These are phyloP conservation scores for Noctua pronuba DNA, from an alignment of 2,888 invertebrate genomes.

Conservation along the genomic window DNA sequence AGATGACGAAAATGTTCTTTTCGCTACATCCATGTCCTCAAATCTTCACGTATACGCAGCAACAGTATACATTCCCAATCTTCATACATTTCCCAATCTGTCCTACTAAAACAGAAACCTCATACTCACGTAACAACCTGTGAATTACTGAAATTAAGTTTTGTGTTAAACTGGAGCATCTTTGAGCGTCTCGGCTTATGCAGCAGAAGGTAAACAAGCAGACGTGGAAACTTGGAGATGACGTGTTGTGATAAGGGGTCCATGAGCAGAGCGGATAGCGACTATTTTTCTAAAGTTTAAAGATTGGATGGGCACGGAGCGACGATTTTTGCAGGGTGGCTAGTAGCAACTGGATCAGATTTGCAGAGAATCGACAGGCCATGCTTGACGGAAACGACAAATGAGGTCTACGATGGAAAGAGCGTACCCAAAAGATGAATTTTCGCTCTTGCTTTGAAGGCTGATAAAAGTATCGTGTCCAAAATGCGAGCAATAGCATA, in stretches of 20 bases:
- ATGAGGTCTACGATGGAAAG: neutral
- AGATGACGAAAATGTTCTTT: neutral
- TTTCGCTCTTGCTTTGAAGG: neutral
- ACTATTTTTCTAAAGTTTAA: neutral
- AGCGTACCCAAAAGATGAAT: neutral
- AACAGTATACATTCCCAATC: too few species aligned
- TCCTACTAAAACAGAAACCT: neutral
- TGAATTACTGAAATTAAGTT: slow-evolving; percentile 56
- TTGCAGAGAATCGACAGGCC: too few species aligned
- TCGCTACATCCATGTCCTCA: too few species aligned
- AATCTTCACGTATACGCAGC: neutral
- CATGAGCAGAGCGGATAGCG: slow-evolving; percentile 39
- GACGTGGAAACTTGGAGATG: slow-evolving; percentile 44
- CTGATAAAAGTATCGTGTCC: neutral
- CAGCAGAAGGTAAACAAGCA: slow-evolving; percentile 56
- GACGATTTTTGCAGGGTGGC: too few species aligned
- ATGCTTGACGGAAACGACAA: neutral
- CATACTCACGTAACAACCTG: slow-evolving; percentile 35
- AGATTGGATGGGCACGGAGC: neutral
- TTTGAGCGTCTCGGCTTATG: slow-evolving; percentile 54
- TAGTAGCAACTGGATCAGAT: too few species aligned
- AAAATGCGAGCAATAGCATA: neutral
- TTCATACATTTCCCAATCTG: neutral
- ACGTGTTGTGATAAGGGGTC: slow-evolving; percentile 2
- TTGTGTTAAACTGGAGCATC: slow-evolving; percentile 58